phyloP scores from a whole-genome alignment of 2,113 vertebrate genomes.

The Heloderma charlesbogerti region DNA sequence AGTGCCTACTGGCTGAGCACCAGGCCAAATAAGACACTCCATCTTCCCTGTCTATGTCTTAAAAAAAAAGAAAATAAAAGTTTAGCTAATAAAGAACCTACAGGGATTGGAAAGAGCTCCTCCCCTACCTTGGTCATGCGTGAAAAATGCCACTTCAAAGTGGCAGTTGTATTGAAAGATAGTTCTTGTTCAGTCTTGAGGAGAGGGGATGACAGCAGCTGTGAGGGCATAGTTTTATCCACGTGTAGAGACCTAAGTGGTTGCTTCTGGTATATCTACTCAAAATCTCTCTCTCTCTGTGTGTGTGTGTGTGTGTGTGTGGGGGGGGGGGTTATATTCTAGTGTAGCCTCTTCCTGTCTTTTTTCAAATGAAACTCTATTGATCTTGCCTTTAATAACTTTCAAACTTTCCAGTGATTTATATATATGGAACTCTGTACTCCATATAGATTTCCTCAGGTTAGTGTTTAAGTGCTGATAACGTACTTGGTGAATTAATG shows the following conservation, averaged over 20 bases:
- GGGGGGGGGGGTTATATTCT: constrained; percentile 75
- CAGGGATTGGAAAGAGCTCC: no score
- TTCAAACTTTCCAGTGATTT: constrained; percentile 75
- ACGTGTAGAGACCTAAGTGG: not conserved
- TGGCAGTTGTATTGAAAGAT: not conserved
- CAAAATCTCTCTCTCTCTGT: not conserved
- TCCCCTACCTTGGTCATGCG: not conserved
- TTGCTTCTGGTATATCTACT: not conserved
- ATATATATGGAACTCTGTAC: constrained; percentile 70
- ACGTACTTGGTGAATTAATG: constrained; percentile 80
- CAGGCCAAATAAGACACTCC: not conserved
- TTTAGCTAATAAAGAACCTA: not conserved
- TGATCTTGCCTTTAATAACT: constrained; percentile 76
- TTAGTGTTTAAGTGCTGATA: constrained; percentile 77
- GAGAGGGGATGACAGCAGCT: not conserved
- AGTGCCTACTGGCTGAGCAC: not conserved
- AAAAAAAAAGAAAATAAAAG: not conserved
- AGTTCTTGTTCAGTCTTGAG: not conserved
- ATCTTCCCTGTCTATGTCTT: not conserved
- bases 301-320: not conserved
- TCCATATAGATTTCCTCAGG: constrained; percentile 73
- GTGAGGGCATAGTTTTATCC: not conserved
- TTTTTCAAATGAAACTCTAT: constrained; percentile 72
- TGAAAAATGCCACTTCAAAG: not conserved
- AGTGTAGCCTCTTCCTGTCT: constrained; percentile 66